These are phyloP conservation scores for Luidia sarsii DNA, from an alignment of 53 echinoderm and acorn worm species.

Conservation along the genomic window DNA sequence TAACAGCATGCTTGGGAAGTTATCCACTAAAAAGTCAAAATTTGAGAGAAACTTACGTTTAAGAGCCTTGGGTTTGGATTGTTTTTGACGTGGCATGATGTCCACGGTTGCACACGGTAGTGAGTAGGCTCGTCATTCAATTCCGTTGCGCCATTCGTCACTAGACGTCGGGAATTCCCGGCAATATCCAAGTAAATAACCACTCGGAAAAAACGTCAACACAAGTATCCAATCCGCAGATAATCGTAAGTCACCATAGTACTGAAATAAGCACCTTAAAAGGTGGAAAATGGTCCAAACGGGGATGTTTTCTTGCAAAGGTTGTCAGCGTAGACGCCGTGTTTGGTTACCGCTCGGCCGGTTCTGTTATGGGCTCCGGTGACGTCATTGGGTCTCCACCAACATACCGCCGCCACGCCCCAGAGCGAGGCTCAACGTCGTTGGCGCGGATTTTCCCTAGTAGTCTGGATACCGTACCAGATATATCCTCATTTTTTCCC, in stretches of 20 bases:
- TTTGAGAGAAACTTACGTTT: constrained; percentile 78
- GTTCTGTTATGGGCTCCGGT: constrained; percentile 23
- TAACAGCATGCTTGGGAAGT: no score
- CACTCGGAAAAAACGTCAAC: constrained; percentile 21
- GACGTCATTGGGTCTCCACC: constrained; percentile 53
- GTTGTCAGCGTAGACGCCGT: not conserved
- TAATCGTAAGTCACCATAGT: constrained; percentile 8
- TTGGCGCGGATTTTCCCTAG: constrained; percentile 44
- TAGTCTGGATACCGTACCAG: constrained; percentile 3
- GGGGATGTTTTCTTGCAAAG: constrained; percentile 25
- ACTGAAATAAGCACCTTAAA: constrained; percentile 13
- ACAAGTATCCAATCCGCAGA: constrained; percentile 16
- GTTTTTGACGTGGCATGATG: constrained; percentile 99
- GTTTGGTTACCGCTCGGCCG: constrained; percentile 36
- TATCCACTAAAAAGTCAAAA: constrained; percentile 1
- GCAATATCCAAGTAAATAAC: constrained; percentile 5
- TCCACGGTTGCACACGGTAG: constrained; percentile 28
- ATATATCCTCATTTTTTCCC: not conserved
- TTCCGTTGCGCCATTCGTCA: constrained; percentile 33
- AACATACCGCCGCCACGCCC: constrained; percentile 56
- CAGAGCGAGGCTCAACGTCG: constrained; percentile 48
- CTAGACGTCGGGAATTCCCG: constrained; percentile 57
- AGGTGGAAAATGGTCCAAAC: not conserved
- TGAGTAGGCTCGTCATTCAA: constrained; percentile 19
- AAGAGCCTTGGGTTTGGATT: constrained; percentile 88